These are phyloP conservation scores for Tolypeutes matacus DNA, from an alignment of 2,797 vertebrate species.

Conservation along the genomic window DNA sequence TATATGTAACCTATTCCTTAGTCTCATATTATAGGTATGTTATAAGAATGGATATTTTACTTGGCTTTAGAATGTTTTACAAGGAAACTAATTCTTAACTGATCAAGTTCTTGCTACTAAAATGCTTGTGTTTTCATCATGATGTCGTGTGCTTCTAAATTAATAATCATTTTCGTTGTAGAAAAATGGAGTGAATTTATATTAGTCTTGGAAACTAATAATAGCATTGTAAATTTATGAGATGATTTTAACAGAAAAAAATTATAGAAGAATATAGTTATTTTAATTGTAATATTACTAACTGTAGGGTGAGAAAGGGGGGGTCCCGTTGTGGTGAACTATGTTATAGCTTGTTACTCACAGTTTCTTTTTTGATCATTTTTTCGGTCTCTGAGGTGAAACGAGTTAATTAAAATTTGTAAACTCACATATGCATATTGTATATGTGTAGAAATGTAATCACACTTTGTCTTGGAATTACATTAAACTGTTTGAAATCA, in stretches of 20 bases:
- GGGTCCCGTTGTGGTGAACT: conserved; percentile 98
- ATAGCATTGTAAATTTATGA: conserved; percentile 98
- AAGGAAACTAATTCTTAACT: conserved; percentile 97
- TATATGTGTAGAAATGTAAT: conserved; percentile 99
- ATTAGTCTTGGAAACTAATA: conserved; percentile 99
- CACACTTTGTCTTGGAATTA: conserved; percentile 99
- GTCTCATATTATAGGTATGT: conserved; percentile 98
- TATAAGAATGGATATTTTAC: conserved; percentile 99
- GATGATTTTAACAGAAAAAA: conserved; percentile 99
- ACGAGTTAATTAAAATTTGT: conserved; percentile 99
- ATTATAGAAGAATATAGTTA: conserved; percentile 99
- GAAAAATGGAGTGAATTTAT: conserved; percentile 99
- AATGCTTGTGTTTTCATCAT: conserved; percentile 98
- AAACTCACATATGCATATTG: conserved; percentile 99
- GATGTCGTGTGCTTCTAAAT: conserved; percentile 99
- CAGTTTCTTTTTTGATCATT: conserved; percentile 99
- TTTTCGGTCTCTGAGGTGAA: conserved; percentile 99
- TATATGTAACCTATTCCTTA: conserved; percentile 96
- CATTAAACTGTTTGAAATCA: conserved; percentile 99
- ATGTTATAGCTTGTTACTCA: conserved; percentile 99
- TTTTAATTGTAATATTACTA: conserved; percentile 99
- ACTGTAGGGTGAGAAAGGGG: conserved; percentile 98
- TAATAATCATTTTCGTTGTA: conserved; percentile 99
- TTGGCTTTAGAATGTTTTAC: conserved; percentile 99
- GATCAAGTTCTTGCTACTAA: conserved; percentile 97